Base-by-base conservation (phyloP, 2,113 vertebrate genomes). In the Myocastor coypus region DNA sequence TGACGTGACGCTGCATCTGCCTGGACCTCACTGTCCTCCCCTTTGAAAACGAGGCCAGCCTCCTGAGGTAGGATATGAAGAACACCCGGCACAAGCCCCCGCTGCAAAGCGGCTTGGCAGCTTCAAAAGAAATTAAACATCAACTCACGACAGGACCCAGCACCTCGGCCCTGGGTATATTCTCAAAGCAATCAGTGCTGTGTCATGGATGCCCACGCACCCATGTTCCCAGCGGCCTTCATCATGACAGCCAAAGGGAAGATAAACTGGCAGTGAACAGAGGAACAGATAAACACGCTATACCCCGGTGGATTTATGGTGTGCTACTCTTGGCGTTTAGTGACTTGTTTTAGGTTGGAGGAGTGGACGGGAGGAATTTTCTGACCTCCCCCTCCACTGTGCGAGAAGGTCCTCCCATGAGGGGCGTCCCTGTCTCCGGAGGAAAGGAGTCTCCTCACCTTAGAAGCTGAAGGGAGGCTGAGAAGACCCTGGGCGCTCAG, bases 211-310 rank as follows among this genome's bases (percentile, higher is more conserved):
- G 22, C 9, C 68, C 2, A 20, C 0, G 12, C 10, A 20, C n/a
- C 59, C 1, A 1, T 55, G 50, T 32, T 46, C 63, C 0, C 0
- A 40, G 46, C 28, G 3, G 64, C 55, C 1, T 10, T 28, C 13
- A 7, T 71, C 57, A 71, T 40, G 17, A 11, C 28, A 7, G n/a
- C 73, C 17, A 19, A 26, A 19, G 42, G 34, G 46, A 17, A 7
- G 71, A 50, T 55, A 34, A 30, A n/a, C 52, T 10, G 19, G 7
- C 16, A 50, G 3, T 26, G 59, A 26, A 5, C 46, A 12, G 61
- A 46, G 37, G 30, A 34, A 20, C 1, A 4, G 24, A 16, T 14
- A 52, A 42, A 59, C 0, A 14, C 26, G 55, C 2, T 9, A 4
- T 2, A 9, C 11, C 2, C 40, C 63, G 73, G 14, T 10, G 8